A percentile compares a stretch with the other conserved stretches of the same genome.
Conservation (phyloP, 2,113 vertebrate genomes). For the Anseranas semipalmata region DNA sequence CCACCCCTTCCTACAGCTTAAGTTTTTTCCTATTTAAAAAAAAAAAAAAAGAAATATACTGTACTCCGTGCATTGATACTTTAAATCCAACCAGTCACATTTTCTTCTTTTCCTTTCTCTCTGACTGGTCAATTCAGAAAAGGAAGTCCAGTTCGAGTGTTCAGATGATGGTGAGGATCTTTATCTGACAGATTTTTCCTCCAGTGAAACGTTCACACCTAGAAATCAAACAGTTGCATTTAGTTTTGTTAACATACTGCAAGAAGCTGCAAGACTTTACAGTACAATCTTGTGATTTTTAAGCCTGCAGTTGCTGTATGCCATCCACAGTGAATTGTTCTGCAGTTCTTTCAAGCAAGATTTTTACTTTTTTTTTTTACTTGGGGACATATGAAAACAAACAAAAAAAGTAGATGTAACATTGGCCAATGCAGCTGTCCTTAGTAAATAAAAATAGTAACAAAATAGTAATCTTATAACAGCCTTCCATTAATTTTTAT, state of each 20-base stretch:
- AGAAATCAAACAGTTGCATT: constrained; percentile 55
- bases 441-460: not conserved
- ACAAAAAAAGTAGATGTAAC: constrained; percentile 34
- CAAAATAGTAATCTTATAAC: not conserved
- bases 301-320: constrained; percentile 17
- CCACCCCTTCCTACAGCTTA: not conserved
- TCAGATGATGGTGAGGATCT: constrained; percentile 84
- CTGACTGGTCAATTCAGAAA: constrained; percentile 85
- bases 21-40: not conserved
- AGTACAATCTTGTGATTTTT: constrained; percentile 28
- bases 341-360: constrained; percentile 17
- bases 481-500: not conserved
- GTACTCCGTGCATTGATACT: constrained; percentile 60
- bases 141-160: constrained; percentile 85
- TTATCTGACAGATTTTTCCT: constrained; percentile 76
- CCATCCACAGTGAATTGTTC: constrained; percentile 16
- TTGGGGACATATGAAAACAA: not conserved
- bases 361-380: not conserved
- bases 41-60: constrained; percentile 51
- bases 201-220: constrained; percentile 65
- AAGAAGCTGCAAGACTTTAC: constrained; percentile 43
- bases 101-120: constrained; percentile 80
- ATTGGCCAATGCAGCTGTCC: constrained; percentile 40
- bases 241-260: constrained; percentile 40
- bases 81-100: constrained; percentile 71